phyloP scores from a whole-genome alignment of 2,888 invertebrate genomes.

The Apotomis betuletana region DNA sequence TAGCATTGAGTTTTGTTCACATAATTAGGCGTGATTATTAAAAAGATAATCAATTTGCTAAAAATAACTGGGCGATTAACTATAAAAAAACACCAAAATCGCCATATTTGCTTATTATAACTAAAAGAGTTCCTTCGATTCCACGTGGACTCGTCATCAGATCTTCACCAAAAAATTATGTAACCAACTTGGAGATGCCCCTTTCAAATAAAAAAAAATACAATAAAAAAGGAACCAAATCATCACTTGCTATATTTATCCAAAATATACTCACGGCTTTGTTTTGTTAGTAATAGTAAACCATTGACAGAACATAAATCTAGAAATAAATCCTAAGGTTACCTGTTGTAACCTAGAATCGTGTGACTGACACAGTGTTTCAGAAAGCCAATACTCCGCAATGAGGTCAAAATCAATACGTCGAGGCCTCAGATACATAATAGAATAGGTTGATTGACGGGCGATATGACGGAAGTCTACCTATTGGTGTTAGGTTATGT shows the following conservation, averaged over 20 bases:
- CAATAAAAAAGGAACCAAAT: too few species aligned
- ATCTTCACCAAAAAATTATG: too few species aligned
- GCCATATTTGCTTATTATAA: too few species aligned
- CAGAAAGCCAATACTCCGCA: constrained; percentile 55
- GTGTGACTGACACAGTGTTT: constrained; percentile 61
- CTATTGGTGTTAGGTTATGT: constrained; percentile 16
- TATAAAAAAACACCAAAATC: too few species aligned
- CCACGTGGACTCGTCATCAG: too few species aligned
- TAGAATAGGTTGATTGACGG: constrained; percentile 35
- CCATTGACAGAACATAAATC: constrained; percentile 2
- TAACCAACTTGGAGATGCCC: too few species aligned
- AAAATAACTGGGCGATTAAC: too few species aligned
- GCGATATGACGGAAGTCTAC: constrained; percentile 38
- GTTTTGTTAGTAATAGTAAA: too few species aligned
- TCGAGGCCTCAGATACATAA: constrained; percentile 31
- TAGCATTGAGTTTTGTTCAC: constrained; percentile 15
- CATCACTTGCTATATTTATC: too few species aligned
- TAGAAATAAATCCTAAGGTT: constrained; percentile 40
- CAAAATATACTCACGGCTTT: too few species aligned
- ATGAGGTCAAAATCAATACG: constrained; percentile 51
- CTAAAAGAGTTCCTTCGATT: too few species aligned
- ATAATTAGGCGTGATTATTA: background rate
- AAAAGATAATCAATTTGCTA: background rate
- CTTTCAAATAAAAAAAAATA: too few species aligned
- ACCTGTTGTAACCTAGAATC: constrained; percentile 62